phyloP scores from a whole-genome alignment of 2,797 vertebrate genomes.

The Mormyrus proboscirostris region DNA sequence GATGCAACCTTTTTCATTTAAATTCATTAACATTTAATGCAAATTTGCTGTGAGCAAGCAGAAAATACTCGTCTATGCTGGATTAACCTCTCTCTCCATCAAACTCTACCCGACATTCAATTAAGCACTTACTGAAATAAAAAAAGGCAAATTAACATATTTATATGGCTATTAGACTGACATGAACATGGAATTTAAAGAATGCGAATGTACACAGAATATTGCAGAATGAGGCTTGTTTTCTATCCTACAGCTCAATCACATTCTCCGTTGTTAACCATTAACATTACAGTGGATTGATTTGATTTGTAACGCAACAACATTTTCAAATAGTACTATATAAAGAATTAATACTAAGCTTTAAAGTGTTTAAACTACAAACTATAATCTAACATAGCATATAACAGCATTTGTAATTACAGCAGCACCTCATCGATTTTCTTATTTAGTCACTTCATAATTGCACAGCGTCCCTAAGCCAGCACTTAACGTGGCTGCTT shows the following conservation, averaged over 20 bases:
- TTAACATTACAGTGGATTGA: not conserved
- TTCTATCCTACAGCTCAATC: not conserved
- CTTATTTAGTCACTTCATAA: not conserved
- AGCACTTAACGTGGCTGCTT: not conserved
- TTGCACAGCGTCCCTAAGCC: not conserved
- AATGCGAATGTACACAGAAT: not conserved
- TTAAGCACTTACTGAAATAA: constrained; percentile 7
- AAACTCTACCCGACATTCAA: not conserved
- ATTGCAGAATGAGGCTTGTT: not conserved
- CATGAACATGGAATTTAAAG: not conserved
- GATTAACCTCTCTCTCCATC: not conserved
- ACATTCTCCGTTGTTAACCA: not conserved
- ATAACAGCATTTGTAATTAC: not conserved
- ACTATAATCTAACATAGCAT: not conserved
- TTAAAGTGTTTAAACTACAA: not conserved
- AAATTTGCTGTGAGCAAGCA: not conserved
- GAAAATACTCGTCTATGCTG: not conserved
- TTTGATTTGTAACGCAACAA: not conserved
- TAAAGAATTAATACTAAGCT: not conserved
- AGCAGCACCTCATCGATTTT: not conserved
- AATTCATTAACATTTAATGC: constrained; percentile 7
- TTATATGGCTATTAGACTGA: not conserved
- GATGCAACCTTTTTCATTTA: not conserved
- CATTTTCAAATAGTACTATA: not conserved
- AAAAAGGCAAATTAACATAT: not conserved